Evolutionary conservation across 2,113 vertebrate species (phyloP).

Genomic region (Ceyx margarethae): DNA sequence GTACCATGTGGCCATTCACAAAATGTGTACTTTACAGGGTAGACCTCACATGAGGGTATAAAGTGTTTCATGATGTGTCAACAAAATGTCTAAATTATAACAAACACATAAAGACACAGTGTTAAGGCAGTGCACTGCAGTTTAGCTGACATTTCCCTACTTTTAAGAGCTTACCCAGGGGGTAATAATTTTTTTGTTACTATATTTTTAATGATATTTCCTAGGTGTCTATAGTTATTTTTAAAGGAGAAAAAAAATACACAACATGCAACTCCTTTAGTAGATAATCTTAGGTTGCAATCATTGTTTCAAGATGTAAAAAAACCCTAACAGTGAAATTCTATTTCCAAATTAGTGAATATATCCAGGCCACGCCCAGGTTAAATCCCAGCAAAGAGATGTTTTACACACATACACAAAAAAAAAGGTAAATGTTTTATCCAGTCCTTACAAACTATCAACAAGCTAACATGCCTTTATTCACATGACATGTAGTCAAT

Average conservation of each 20-base stretch:
- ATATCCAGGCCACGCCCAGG: not conserved
- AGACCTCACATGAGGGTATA: conserved; percentile 54
- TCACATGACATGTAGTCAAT: not conserved
- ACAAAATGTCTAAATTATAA: conserved; percentile 27
- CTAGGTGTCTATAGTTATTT: not conserved
- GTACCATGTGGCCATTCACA: conserved; percentile 52
- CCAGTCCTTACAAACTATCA: not conserved
- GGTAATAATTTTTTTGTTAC: not conserved
- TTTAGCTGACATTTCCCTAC: conserved; percentile 7
- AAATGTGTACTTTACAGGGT: conserved; percentile 42
- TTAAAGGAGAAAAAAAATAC: not conserved
- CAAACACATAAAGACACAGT: conserved; percentile 48
- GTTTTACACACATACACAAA: not conserved
- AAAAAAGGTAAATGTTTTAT: not conserved
- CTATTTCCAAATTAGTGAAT: not conserved
- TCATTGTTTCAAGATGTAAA: not conserved
- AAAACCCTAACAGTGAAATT: not conserved
- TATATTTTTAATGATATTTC: not conserved
- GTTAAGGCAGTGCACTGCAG: not conserved
- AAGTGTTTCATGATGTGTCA: conserved; percentile 60
- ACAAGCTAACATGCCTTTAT: not conserved
- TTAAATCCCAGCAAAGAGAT: not conserved
- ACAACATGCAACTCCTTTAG: not conserved
- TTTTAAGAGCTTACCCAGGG: conserved; percentile 3
- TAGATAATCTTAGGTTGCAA: not conserved